Base-by-base conservation (phyloP, 2,888 invertebrate genomes). In the Xanthorhoe spadicearia region DNA sequence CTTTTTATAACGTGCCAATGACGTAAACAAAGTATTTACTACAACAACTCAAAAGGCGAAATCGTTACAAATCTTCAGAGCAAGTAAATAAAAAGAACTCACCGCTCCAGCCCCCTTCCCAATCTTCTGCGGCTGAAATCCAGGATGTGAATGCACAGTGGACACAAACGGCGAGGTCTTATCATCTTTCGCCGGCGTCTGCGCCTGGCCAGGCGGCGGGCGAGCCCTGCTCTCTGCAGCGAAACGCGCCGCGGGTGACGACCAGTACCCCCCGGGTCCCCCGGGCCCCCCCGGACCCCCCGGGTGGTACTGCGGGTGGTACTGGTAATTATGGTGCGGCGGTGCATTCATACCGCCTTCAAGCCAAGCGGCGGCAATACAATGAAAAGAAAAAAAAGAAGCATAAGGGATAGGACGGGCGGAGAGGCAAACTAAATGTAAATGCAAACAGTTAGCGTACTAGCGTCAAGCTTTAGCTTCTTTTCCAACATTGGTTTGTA, bases 61-160 rank as follows among this genome's bases (percentile, higher is more conserved):
- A 23, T 4, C 4, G 1, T 23, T 1, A 23, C 23, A 23, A 23
- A 23, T 3, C 23, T 23, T 23, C 1, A 23, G 23, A 23, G 1
- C 23, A 23, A 23, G n/a, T n/a, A n/a, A n/a, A n/a, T n/a, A 23
- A 38, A 28, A 2, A 8, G 2, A 68, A 90, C 94, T 93, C 78
- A 95, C 95, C 81, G 88, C 91, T 65, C 91, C 85, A 62, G 94
- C 89, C 0, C 95, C 95, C 85, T 98, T 98, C 58, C 98, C 98
- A 73, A 97, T 95, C 94, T 98, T 98, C 86, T 98, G 98, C 10
- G 99, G 99, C 74, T 97, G 96, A 89, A 98, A 99, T 66, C 96
- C 96, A 48, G 98, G 97, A 92, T 98, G 98, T 51, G 98, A 97
- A 94, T 98, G 98, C 73, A 96, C 95, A 58, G 97, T 97, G 69